Evolutionary conservation across 2,113 vertebrate genomes (phyloP).

Genomic region (Ameiurus melas): DNA sequence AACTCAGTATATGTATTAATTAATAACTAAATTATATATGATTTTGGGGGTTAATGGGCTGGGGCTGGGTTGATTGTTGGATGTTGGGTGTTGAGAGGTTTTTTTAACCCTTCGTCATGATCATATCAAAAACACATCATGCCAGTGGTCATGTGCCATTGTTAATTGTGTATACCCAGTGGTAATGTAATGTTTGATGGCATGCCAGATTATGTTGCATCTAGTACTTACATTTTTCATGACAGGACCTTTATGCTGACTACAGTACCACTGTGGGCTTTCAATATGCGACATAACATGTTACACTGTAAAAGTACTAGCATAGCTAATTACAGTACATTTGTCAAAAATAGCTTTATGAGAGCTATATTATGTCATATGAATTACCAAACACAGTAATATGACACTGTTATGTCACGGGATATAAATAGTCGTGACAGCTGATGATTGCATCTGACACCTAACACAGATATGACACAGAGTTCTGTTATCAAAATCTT

Average conservation of each 20-base stretch:
- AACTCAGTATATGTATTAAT: neutral
- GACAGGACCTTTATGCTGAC: neutral
- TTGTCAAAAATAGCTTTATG: neutral
- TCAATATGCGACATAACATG: neutral
- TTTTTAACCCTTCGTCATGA: neutral
- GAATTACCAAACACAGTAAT: neutral
- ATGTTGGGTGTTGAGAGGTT: neutral
- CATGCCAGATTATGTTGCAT: neutral
- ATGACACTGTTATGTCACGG: neutral
- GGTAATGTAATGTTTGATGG: neutral
- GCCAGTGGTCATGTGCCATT: neutral
- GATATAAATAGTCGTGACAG: neutral
- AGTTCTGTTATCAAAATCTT: neutral
- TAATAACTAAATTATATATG: neutral
- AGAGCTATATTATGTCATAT: constrained; percentile 5
- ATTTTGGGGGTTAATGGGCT: neutral
- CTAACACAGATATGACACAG: neutral
- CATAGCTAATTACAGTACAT: neutral
- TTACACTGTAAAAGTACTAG: neutral
- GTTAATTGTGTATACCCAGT: neutral
- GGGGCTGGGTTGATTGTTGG: neutral
- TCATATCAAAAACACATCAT: neutral
- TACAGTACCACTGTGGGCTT: neutral
- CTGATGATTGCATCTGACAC: neutral
- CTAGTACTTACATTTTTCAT: neutral